phyloP scores from a whole-genome alignment of 2,113 vertebrate genomes.

The Bubo scandiacus region DNA sequence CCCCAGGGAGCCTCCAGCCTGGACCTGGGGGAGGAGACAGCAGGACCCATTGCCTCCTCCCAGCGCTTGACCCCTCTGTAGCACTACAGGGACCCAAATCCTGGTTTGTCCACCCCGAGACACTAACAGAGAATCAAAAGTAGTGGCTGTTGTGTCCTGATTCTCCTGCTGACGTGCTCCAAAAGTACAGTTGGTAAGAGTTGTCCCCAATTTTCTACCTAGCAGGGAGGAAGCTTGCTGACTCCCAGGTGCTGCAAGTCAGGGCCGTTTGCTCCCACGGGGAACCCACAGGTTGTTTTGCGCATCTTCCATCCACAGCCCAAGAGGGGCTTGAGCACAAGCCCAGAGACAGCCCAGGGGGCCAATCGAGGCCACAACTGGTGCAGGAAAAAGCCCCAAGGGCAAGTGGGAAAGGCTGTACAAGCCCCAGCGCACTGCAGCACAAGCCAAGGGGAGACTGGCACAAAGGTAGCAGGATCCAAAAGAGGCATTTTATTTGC shows the following conservation, averaged over 20 bases:
- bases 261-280: not conserved
- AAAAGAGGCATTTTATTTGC: not conserved
- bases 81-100: not conserved
- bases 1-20: not conserved
- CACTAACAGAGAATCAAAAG: not conserved
- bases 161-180: not conserved
- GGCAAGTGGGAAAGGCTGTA: not conserved
- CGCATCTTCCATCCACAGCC: not conserved
- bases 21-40: not conserved
- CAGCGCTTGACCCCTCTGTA: not conserved
- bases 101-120: not conserved
- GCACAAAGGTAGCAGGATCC: not conserved
- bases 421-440: not conserved
- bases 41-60: not conserved
- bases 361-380: not conserved
- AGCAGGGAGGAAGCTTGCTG: not conserved
- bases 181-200: fast-evolving
- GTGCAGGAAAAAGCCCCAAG: not conserved
- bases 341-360: not conserved
- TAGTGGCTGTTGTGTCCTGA: not conserved
- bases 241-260: not conserved
- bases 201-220: not conserved
- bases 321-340: not conserved
- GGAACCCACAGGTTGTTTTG: not conserved
- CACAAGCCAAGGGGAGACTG: not conserved